Evolutionary conservation across 2,797 vertebrate genomes (phyloP).

Genomic region (Argentina silus): DNA sequence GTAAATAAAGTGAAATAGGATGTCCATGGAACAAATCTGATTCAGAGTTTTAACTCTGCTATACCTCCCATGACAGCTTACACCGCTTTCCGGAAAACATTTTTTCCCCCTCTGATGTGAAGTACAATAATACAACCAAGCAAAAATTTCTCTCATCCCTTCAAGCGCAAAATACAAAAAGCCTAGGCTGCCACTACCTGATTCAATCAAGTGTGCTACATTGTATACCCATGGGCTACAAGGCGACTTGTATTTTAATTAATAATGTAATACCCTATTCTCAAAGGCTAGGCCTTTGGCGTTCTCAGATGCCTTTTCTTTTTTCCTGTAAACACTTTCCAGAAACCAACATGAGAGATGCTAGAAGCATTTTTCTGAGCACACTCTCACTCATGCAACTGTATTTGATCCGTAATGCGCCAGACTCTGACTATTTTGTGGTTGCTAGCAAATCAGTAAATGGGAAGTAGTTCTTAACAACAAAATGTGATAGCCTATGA

Average conservation of each 20-base stretch:
- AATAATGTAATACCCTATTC: constrained; percentile 91
- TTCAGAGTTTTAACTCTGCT: constrained; percentile 56
- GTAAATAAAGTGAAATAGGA: constrained; percentile 20
- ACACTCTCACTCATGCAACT: constrained; percentile 52
- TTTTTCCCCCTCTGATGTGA: constrained; percentile 67
- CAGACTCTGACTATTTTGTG: constrained; percentile 34
- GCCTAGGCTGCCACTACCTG: constrained; percentile 89
- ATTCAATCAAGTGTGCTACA: constrained; percentile 98
- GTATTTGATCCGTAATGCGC: constrained; percentile 62
- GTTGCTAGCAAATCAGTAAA: constrained; percentile 29
- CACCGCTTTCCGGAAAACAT: constrained; percentile 78
- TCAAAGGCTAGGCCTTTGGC: constrained; percentile 89
- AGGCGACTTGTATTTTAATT: constrained; percentile 97
- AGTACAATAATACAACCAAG: constrained; percentile 80
- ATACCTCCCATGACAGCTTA: constrained; percentile 71
- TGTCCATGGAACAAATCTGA: constrained; percentile 34
- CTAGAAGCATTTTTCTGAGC: constrained; percentile 66
- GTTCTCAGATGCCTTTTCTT: constrained; percentile 66
- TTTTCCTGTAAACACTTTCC: constrained; percentile 90
- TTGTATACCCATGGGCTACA: constrained; percentile 95
- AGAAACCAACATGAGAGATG: constrained; percentile 82
- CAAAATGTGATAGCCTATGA: constrained; percentile 26
- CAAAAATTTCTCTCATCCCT: constrained; percentile 90
- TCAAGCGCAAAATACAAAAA: constrained; percentile 91
- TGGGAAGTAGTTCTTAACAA: constrained; percentile 23